phyloP scores from a whole-genome alignment of 1,140 invertebrate species.

The Anoplolepis gracilipes region DNA sequence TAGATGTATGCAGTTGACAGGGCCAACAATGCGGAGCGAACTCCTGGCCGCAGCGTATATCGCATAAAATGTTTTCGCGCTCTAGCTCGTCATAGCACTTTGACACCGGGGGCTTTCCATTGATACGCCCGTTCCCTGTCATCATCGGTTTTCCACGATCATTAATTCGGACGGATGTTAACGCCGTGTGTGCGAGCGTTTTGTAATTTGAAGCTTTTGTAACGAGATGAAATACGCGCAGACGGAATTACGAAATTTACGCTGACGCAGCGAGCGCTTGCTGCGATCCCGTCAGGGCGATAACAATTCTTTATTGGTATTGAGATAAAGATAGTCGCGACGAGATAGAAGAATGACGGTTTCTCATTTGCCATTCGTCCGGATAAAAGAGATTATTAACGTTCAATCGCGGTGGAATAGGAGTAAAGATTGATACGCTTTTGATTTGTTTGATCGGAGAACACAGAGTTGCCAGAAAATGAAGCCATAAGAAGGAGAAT shows the following conservation, averaged over 20 bases:
- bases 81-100: constrained; percentile 61
- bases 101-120: constrained; percentile 61
- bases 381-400: neutral
- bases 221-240: constrained; percentile 47
- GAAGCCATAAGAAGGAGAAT: constrained; percentile 2
- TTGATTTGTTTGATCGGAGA: constrained; percentile 35
- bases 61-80: constrained; percentile 71
- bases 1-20: constrained; percentile 77
- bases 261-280: constrained; percentile 17
- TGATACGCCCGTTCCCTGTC: constrained; percentile 57
- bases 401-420: neutral
- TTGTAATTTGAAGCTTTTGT: constrained; percentile 62
- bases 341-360: neutral
- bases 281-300: neutral
- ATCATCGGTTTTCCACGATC: constrained; percentile 34
- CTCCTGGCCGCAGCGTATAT: constrained; percentile 76
- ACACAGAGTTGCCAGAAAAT: constrained; percentile 34
- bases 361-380: neutral
- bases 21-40: constrained; percentile 74
- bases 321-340: neutral
- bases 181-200: constrained; percentile 46
- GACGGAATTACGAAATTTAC: constrained; percentile 13
- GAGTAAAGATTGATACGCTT: neutral
- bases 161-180: constrained; percentile 53
- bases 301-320: neutral